Percentiles rank a stretch among this genome's conserved stretches.
Evolutionary conservation across 2,113 vertebrate genomes (phyloP).

Genomic region (Elgaria multicarinata): DNA sequence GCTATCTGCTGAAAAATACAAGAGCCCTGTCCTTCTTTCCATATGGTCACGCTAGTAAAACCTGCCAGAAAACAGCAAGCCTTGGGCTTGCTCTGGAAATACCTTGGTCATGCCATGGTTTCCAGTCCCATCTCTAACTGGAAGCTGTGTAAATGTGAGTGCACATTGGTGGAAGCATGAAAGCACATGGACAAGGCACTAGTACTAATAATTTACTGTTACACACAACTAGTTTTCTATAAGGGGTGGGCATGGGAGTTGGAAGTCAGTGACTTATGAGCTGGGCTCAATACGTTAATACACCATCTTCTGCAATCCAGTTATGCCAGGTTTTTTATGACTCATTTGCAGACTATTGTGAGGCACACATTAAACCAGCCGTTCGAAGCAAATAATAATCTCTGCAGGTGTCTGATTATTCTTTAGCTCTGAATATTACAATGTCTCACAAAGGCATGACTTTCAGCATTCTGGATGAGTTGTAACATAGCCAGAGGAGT

Average conservation of each 20-base stretch:
- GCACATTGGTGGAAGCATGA: neutral
- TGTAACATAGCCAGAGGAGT: neutral
- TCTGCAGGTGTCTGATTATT: slow-evolving; percentile 11
- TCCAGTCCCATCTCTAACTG: neutral
- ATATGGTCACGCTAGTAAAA: no score
- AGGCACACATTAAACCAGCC: neutral
- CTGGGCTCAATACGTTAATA: neutral
- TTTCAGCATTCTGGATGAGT: slow-evolving; percentile 1
- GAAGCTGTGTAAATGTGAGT: neutral
- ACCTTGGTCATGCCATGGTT: neutral
- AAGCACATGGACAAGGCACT: neutral
- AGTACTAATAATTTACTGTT: neutral
- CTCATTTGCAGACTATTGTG: neutral
- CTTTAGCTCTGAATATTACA: neutral
- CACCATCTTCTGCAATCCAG: neutral
- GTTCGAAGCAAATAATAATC: slow-evolving; percentile 1
- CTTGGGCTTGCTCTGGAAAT: neutral
- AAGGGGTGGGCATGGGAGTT: neutral
- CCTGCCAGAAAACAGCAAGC: neutral
- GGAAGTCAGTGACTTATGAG: neutral
- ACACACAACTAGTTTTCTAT: neutral
- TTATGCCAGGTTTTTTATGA: neutral
- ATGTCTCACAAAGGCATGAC: neutral
- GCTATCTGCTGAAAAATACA: no score
- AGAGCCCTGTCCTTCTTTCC: no score